Conservation (phyloP, 2,113 vertebrate species). For the Mustela lutreola region DNA sequence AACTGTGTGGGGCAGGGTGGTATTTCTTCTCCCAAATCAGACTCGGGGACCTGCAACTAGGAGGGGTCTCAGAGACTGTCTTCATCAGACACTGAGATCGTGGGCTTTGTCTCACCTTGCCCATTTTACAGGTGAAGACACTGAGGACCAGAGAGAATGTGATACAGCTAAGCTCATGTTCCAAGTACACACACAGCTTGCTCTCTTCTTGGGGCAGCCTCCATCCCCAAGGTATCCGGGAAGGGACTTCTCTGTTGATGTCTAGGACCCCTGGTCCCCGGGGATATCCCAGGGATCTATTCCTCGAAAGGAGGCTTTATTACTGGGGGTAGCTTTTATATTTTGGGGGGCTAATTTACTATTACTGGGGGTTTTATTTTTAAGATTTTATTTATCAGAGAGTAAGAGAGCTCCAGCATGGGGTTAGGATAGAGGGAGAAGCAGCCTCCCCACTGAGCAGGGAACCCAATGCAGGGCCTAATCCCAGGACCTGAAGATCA, state of each 20-base stretch:
- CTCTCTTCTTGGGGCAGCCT: not conserved
- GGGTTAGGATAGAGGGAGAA: too few relatives aligned
- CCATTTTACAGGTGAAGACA: not conserved
- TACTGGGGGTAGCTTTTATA: too few relatives aligned
- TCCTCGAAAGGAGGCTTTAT: not conserved
- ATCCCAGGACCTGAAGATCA: not conserved
- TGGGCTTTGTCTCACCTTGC: not conserved
- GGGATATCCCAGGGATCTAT: too few relatives aligned
- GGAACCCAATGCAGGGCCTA: not conserved
- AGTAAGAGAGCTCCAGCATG: too few relatives aligned
- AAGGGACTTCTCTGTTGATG: not conserved
- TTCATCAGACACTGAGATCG: not conserved
- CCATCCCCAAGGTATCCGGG: accelerated
- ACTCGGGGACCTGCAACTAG: not conserved
- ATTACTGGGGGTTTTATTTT: not conserved
- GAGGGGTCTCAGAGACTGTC: not conserved
- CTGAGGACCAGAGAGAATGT: not conserved
- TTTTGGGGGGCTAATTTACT: not conserved
- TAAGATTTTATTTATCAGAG: not conserved
- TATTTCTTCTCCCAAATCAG: not conserved
- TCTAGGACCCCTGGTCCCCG: too few relatives aligned
- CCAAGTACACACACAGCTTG: accelerated
- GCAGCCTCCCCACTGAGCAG: not conserved
- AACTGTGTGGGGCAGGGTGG: not conserved
- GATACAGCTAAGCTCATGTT: not conserved